Base-by-base conservation (phyloP, 2,113 vertebrate genomes). In the human region DNA sequence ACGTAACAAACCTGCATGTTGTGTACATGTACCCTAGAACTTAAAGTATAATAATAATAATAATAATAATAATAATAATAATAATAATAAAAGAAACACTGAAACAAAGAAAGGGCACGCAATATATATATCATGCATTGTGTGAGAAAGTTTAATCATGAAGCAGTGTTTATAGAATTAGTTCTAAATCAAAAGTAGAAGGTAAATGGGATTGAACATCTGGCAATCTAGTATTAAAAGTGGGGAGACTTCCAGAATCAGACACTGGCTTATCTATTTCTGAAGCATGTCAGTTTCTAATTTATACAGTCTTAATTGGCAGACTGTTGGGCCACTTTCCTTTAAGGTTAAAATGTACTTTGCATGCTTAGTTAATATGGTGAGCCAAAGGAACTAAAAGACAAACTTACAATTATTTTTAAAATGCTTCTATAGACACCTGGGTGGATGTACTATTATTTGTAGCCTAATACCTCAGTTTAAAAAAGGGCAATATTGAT, bases 401-500 rank as follows among this genome's bases (percentile, higher is more conserved):
- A 59, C 48, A 97, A 83, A 89, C 38, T 32, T 96, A 45, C 1
- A 23, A 59, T 40, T 20, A 70, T 93, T 91, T 38, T 35, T 50
- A 87, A 92, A 72, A 81, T 57, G 20, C 79, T 93, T 96, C 43
- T 43, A 14, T 88, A 68, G 55, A 73, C 73, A 96, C 11, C 35
- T 84, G 85, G 11, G 57, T 95, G 52, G 83, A 85, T 64, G 64
- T 89, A 45, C 79, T 96, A 85, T 32, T 96, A 64, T 82, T 78
- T 96, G 17, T 30, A 90, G 64, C 40, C 38, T 73, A 94, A 90
- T 12, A 14, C 48, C 17, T 97, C 68, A 23, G 0, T 66, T 94
- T 97, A 30, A 66, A 96, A 89, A 90, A 93, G 83, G 64, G 18
- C 30, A 93, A 79, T 97, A 97, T 89, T 96, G 76, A 98, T 96